Evolutionary conservation across 1,140 invertebrate species (phyloP).

Genomic region (Bombus haemorrhoidalis): DNA sequence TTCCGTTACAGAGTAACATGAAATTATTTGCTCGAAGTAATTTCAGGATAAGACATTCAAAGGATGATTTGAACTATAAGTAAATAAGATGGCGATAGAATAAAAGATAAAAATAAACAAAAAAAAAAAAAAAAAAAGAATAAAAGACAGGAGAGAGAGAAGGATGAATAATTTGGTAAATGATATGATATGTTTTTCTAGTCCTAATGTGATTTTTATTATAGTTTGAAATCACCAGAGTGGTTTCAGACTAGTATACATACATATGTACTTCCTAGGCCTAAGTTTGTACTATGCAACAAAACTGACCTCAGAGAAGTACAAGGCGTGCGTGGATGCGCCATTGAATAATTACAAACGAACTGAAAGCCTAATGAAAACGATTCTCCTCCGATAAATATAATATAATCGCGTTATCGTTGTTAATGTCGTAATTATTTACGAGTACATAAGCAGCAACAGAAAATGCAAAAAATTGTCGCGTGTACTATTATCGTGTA

Average conservation of each 20-base stretch:
- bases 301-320: constrained; percentile 36
- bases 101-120: not conserved
- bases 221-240: not conserved
- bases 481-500: no score
- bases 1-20: not conserved
- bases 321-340: not conserved
- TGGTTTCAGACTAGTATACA: not conserved
- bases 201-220: constrained; percentile 14
- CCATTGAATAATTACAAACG: not conserved
- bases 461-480: constrained; percentile 25
- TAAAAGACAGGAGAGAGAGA: not conserved
- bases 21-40: not conserved
- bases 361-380: constrained; percentile 36
- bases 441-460: constrained; percentile 29
- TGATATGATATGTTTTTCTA: constrained; percentile 6
- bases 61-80: not conserved
- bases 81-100: not conserved
- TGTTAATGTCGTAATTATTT: constrained; percentile 15
- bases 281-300: constrained; percentile 44
- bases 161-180: not conserved
- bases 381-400: constrained; percentile 12
- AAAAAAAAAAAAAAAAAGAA: not conserved
- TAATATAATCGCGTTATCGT: constrained; percentile 14
- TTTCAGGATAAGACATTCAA: not conserved
- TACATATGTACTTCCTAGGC: constrained; percentile 31